A percentile compares a stretch with the other conserved stretches of the same genome.
Conservation (phyloP, 2,797 vertebrate genomes). For the Semaprochilodus insignis region DNA sequence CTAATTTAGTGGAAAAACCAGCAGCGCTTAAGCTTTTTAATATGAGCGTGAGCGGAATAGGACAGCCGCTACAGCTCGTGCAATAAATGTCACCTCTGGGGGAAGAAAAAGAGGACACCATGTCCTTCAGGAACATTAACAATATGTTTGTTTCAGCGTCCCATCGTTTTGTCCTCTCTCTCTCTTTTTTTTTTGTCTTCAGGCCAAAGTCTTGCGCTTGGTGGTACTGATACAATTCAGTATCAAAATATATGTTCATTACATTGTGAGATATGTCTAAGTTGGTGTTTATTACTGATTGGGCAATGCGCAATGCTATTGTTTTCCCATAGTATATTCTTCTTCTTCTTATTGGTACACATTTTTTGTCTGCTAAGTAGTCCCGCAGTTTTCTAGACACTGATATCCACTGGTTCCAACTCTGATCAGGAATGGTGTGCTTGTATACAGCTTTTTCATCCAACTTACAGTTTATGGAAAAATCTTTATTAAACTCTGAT, state of each 20-base stretch:
- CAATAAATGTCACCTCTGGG: constrained; percentile 67
- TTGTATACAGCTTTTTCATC: too few species aligned
- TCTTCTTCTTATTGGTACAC: too few species aligned
- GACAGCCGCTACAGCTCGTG: constrained; percentile 68
- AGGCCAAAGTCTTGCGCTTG: background rate
- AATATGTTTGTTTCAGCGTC: background rate
- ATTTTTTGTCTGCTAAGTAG: too few species aligned
- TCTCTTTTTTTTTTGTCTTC: background rate
- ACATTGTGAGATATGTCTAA: background rate
- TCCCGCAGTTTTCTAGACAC: too few species aligned
- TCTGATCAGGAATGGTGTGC: too few species aligned
- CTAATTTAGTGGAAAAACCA: constrained; percentile 84
- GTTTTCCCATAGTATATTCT: too few species aligned
- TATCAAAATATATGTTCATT: background rate
- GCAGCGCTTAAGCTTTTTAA: constrained; percentile 79
- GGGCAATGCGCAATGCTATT: too few species aligned
- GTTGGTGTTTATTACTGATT: too few species aligned
- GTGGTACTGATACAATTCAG: background rate
- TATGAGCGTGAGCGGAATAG: constrained; percentile 68
- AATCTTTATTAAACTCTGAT: too few species aligned
- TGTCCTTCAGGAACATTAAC: constrained; percentile 9
- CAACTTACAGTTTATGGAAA: too few species aligned
- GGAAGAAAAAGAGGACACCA: constrained; percentile 37
- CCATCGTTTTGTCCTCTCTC: background rate
- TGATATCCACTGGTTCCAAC: too few species aligned